A percentile compares a stretch with the other conserved stretches of the same genome.
Evolutionary conservation across 30 jellyfish, hydroid and myxozoan genomes (phyloP).

Genomic region (Phacellophora camtschatica): DNA sequence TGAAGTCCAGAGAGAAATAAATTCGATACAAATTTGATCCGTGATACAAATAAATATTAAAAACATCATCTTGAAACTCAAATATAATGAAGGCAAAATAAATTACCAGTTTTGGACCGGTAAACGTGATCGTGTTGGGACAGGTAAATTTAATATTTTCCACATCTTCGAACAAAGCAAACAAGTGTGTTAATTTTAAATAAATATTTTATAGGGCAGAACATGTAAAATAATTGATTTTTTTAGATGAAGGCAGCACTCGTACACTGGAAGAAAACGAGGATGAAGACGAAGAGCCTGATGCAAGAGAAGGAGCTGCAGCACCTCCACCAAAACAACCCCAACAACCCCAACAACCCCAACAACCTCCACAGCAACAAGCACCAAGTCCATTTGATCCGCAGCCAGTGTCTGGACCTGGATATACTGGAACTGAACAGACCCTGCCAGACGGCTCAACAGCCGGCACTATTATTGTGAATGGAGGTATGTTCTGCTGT

Average conservation of each 20-base stretch:
- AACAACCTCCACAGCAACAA: slow-evolving; percentile 39
- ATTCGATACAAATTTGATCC: too few relatives aligned
- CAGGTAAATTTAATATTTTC: too few relatives aligned
- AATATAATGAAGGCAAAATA: too few relatives aligned
- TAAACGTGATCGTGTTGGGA: too few relatives aligned
- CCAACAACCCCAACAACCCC: slow-evolving; percentile 20
- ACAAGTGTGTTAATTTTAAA: too few relatives aligned
- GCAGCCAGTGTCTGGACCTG: slow-evolving; percentile 51
- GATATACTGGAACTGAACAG: slow-evolving; percentile 35
- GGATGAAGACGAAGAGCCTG: slow-evolving; percentile 61
- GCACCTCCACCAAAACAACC: slow-evolving; percentile 39
- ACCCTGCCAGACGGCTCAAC: slow-evolving; percentile 54
- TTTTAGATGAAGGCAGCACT: slow-evolving; percentile 60
- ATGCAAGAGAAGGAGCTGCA: slow-evolving; percentile 50
- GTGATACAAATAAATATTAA: too few relatives aligned
- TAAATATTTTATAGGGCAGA: too few relatives aligned
- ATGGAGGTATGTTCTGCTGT: slow-evolving; percentile 17
- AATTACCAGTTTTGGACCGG: too few relatives aligned
- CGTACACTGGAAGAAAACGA: slow-evolving; percentile 52
- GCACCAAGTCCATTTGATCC: slow-evolving; percentile 14
- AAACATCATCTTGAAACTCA: too few relatives aligned
- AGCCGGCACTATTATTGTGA: slow-evolving; percentile 38
- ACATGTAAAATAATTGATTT: too few relatives aligned
- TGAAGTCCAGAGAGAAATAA: too few relatives aligned
- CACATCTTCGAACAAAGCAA: too few relatives aligned